phyloP scores from a whole-genome alignment of 2,113 vertebrate species.

The Ciconia maguari region DNA sequence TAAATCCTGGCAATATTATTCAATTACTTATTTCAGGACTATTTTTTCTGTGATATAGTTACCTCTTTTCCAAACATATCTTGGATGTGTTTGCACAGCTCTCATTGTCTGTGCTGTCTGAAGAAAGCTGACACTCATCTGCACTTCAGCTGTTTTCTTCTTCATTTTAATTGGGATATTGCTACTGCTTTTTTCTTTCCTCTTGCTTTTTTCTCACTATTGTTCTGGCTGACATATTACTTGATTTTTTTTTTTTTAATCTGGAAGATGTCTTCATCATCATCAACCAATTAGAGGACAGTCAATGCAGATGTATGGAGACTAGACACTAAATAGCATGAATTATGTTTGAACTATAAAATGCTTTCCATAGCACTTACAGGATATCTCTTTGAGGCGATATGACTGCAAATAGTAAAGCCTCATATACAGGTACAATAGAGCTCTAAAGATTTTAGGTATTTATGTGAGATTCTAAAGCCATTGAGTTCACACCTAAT shows the following conservation, averaged over 20 bases:
- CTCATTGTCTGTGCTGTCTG: neutral
- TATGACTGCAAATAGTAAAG: neutral
- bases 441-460: neutral
- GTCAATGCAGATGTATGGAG: neutral
- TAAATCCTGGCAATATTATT: neutral
- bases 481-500: neutral
- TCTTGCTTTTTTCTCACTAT: neutral
- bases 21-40: neutral
- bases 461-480: neutral
- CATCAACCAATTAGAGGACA: neutral
- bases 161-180: constrained; percentile 30
- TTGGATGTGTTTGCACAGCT: neutral
- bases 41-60: neutral
- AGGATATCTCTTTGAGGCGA: neutral
- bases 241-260: neutral
- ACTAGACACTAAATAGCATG: neutral
- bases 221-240: neutral
- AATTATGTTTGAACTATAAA: neutral
- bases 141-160: neutral
- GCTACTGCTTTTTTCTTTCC: neutral
- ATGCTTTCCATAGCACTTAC: neutral
- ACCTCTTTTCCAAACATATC: neutral
- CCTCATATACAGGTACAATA: neutral
- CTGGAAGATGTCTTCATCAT: constrained; percentile 7
- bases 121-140: neutral